A percentile compares a stretch with the other conserved stretches of the same genome.
Conservation (phyloP, 2,113 vertebrate genomes). For the Engystomops pustulosus region DNA sequence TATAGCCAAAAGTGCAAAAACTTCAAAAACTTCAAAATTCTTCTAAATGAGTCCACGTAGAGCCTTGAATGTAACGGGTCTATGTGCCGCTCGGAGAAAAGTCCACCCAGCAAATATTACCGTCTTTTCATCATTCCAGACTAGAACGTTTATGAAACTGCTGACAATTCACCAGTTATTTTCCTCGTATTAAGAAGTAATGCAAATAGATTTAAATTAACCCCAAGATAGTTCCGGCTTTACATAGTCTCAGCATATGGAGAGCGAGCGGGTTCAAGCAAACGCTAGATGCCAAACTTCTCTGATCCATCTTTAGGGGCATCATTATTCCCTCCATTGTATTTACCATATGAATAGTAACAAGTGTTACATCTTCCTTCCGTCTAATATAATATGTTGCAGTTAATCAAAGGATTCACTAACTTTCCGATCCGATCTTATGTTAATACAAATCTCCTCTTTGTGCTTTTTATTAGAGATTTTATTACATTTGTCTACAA, state of each 20-base stretch:
- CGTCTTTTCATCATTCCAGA: conserved; percentile 37
- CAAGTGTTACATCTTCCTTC: conserved; percentile 30
- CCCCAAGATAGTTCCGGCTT: conserved; percentile 9
- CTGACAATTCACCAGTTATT: conserved; percentile 15
- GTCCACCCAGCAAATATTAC: neutral
- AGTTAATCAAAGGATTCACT: conserved; percentile 6
- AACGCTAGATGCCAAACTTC: neutral
- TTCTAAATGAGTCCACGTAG: too few relatives aligned
- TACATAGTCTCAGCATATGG: conserved; percentile 24
- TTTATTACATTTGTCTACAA: neutral
- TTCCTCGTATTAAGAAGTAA: conserved; percentile 26
- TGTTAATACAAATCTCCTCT: conserved; percentile 16
- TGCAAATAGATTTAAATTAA: conserved; percentile 35
- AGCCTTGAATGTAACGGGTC: too few relatives aligned
- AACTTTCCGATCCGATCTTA: neutral
- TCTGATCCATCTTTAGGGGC: conserved; percentile 15
- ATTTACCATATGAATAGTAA: conserved; percentile 34
- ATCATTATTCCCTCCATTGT: conserved; percentile 26
- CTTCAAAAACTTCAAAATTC: too few relatives aligned
- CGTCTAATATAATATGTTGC: neutral
- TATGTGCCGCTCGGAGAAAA: neutral
- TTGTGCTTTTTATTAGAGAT: neutral
- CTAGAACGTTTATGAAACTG: neutral
- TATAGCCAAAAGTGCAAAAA: too few relatives aligned
- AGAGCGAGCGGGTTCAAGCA: conserved; percentile 14